These are phyloP conservation scores for Leucophenga montana DNA, from an alignment of 2,888 invertebrate species.

Conservation along the genomic window DNA sequence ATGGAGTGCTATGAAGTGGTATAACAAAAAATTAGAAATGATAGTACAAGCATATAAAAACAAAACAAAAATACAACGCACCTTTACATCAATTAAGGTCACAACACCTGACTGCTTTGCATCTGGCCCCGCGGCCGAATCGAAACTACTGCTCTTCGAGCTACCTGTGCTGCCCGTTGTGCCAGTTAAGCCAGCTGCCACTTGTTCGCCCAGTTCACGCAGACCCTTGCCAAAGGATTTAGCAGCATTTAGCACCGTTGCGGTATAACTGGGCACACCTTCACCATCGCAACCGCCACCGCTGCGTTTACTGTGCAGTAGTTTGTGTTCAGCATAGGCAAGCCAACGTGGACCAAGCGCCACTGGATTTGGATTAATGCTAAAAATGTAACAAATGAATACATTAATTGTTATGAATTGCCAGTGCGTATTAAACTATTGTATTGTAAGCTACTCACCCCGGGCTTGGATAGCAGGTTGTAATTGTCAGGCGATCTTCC, in stretches of 20 bases:
- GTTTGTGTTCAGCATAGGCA: constrained; percentile 89
- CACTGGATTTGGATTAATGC: constrained; percentile 82
- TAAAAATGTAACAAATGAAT: constrained; percentile 40
- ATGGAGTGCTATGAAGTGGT: constrained; percentile 62
- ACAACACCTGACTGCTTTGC: constrained; percentile 90
- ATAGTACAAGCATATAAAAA: background rate
- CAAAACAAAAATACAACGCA: constrained; percentile 52
- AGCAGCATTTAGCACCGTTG: constrained; percentile 94
- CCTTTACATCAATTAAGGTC: constrained; percentile 89
- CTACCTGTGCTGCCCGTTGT: constrained; percentile 72
- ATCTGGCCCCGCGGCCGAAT: constrained; percentile 72
- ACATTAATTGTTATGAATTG: background rate
- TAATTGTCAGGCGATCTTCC: constrained; percentile 89
- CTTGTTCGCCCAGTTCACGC: constrained; percentile 91
- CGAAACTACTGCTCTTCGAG: constrained; percentile 74
- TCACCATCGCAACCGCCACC: constrained; percentile 90
- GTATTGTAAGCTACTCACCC: constrained; percentile 74
- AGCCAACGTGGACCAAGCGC: constrained; percentile 90
- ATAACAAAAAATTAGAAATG: background rate
- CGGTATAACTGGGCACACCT: constrained; percentile 90
- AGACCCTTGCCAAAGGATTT: constrained; percentile 94
- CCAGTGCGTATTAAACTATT: background rate
- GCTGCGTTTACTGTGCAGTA: constrained; percentile 84
- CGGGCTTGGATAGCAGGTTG: constrained; percentile 91
- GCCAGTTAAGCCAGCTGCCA: constrained; percentile 91